Base-by-base conservation (phyloP, 2,888 invertebrate species). In the Tetramorium bicarinatum region DNA sequence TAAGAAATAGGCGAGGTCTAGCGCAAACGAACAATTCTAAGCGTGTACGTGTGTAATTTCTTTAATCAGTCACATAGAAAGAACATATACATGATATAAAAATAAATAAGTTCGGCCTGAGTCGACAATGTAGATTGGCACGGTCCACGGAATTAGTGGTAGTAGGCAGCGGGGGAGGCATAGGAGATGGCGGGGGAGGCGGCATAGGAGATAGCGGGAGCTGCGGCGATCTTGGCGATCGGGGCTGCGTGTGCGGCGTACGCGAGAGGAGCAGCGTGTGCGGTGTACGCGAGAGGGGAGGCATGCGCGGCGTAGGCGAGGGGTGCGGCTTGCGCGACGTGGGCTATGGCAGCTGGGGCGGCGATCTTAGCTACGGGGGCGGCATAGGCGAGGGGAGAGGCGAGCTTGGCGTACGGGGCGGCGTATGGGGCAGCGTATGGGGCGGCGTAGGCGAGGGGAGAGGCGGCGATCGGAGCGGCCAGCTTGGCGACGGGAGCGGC, bases 371-470 rank as follows among this genome's bases (percentile, higher is more conserved):
- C 74, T 4, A 77, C 71, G 11, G 79, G 59, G 13, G 88, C 66
- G 41, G 85, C 83, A 59, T 87, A 85, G 18, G 84, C 54, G 41
- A 87, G 62, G 3, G 85, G 84, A 2, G 82, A 87, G 82, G 49
- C 85, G 80, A 41, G 92, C 95, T 87, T 85, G 62, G 87, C 87
- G n/a, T 84, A 54, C 21, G 87, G 84, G 0, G 87, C 86, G 29
- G 89, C 87, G 49, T 86, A 84, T 62, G 88, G 87, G 41, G 90
- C 87, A 25, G 89, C 3, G 8, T 69, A 25, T 49, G 89, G 87
- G 3, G 89, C 85, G 8, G 88, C 89, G 75, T 91, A 87, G 21
- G 89, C 86, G 52, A 92, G 95, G 94, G 88, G 95, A 7, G 87
- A 52, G 9, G 83, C 81, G 13, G 88, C 76, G 64, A 88, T 80